Evolutionary conservation across 2,113 vertebrate species (phyloP), one percentile per base, ranked within the genome.

Genomic region (Mugil cephalus): DNA sequence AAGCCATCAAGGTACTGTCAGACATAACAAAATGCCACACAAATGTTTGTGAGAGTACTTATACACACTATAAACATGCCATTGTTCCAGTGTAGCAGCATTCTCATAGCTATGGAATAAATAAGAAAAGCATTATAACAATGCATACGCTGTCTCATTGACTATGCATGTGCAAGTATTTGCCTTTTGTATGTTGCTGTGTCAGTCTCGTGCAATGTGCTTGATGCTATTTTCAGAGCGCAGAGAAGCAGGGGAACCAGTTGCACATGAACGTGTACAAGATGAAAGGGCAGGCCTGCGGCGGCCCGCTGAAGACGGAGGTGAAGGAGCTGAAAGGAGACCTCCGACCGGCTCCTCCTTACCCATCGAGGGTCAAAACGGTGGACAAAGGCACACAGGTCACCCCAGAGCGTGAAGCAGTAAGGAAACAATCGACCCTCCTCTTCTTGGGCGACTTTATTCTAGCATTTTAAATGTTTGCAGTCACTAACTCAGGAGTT

Each of bases 251-350:
- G 88, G 96, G 96, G 69, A 96, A 96, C 91, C 94, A 94, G 39
- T 92, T 99, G 18, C 96, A 96, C 88, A 96, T 99, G 95, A 97
- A 97, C 59, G 96, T 95, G 36, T 96, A 97, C 55, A 95, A 96
- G 79, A 93, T 93, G 85, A 91, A 85, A 14, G 78, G 83, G 0
- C 91, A 85, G 79, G 65, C 45, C 53, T 93, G 79, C 30, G 91
- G 85, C 8, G 40, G 80, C 0, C 86, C 90, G 11, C 81, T 92
- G 61, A 95, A 95, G 81, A 60, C 18, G 0, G 93, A 93, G 83
- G 91, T 92, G 59, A 88, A 90, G 63, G 94, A 94, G 80, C 51
- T 87, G 56, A 93, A 93, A 73, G 89, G 93, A 51, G 95, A 96
- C 70, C 95, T 94, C 68, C 95, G 95, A 43, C 93, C 94, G 0